These are phyloP conservation scores for Gambusia affinis DNA, from an alignment of 2,113 vertebrate species.

Conservation along the genomic window DNA sequence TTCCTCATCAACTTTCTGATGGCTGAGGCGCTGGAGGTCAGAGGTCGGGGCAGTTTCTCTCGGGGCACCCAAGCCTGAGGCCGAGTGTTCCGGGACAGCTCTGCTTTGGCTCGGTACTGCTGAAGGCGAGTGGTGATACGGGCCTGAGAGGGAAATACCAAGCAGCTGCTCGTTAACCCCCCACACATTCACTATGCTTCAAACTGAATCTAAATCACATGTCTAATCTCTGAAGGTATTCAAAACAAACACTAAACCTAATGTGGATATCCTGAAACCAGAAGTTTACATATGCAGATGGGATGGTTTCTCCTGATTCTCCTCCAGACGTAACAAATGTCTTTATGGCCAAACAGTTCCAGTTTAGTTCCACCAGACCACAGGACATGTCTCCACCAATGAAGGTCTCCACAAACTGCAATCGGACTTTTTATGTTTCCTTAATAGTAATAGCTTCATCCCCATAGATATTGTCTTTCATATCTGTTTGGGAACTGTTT, in stretches of 20 bases:
- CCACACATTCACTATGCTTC: background rate
- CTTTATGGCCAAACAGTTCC: too few species aligned
- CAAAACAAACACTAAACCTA: background rate
- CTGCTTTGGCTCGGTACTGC: conserved; percentile 95
- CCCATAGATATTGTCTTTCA: too few species aligned
- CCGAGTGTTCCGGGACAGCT: conserved; percentile 92
- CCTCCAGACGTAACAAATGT: too few species aligned
- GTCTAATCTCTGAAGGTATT: background rate
- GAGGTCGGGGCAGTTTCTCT: conserved; percentile 93
- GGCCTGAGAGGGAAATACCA: conserved; percentile 75
- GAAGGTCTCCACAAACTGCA: too few species aligned
- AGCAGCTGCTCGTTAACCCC: background rate
- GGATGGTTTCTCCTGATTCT: too few species aligned
- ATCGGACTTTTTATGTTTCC: too few species aligned
- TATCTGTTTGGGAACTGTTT: too few species aligned
- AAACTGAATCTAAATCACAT: background rate
- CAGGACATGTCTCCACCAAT: too few species aligned
- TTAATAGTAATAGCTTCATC: too few species aligned
- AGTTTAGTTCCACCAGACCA: too few species aligned
- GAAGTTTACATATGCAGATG: too few species aligned
- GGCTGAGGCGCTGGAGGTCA: conserved; percentile 96
- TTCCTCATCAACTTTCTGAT: conserved; percentile 98
- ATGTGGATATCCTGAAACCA: too few species aligned
- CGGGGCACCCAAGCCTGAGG: conserved; percentile 97
- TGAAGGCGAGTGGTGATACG: conserved; percentile 94